Evolutionary conservation across 2,113 vertebrate species (phyloP).

Genomic region (Antechinus stuartii): DNA sequence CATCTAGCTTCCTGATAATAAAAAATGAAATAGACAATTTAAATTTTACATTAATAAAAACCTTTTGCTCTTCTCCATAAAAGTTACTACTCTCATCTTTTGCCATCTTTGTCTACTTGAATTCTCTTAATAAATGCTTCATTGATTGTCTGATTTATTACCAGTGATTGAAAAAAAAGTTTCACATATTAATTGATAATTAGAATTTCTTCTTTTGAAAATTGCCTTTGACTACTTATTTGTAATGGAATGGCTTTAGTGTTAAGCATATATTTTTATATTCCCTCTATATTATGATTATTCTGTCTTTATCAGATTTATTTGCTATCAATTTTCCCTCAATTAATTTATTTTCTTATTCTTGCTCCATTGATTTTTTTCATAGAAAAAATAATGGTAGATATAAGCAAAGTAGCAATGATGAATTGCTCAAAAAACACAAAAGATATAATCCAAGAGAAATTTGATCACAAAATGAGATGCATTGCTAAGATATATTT

Average conservation of each 20-base stretch:
- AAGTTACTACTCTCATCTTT: background rate
- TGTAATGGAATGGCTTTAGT: background rate
- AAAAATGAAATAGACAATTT: background rate
- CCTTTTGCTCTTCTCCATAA: background rate
- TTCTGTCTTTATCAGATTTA: too few relatives aligned
- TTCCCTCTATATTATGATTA: background rate
- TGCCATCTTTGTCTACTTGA: background rate
- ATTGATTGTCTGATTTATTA: background rate
- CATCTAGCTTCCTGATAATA: background rate
- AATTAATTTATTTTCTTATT: too few relatives aligned
- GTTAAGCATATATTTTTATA: background rate
- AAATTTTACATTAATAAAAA: background rate
- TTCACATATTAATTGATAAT: background rate
- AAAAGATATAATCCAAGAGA: too few relatives aligned
- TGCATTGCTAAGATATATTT: too few relatives aligned
- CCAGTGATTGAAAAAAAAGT: background rate
- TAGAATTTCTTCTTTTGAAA: background rate
- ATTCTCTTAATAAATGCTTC: background rate
- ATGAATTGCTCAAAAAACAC: too few relatives aligned
- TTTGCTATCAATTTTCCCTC: too few relatives aligned
- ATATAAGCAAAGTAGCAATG: too few relatives aligned
- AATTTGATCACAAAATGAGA: too few relatives aligned
- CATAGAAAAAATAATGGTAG: too few relatives aligned
- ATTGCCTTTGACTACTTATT: background rate
- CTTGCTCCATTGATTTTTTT: too few relatives aligned